These are phyloP conservation scores for Dromas ardeola DNA, from an alignment of 2,113 vertebrate species.

Conservation along the genomic window DNA sequence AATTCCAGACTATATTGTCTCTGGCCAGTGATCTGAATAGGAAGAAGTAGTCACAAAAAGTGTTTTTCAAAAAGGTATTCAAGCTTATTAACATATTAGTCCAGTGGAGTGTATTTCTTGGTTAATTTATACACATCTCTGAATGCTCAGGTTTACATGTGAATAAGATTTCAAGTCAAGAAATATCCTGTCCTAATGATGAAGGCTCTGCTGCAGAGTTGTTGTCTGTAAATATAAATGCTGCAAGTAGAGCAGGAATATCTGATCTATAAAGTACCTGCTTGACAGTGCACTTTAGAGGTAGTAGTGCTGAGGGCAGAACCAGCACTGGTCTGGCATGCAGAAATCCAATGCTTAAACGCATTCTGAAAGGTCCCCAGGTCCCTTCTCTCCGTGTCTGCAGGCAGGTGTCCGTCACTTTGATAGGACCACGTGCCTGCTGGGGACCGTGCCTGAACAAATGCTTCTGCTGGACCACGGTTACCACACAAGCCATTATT, in stretches of 20 bases:
- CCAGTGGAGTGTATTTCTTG: background rate
- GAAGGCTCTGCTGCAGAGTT: background rate
- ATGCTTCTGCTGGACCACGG: background rate
- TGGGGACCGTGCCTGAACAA: background rate
- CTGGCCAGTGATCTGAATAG: background rate
- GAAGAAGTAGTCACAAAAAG: background rate
- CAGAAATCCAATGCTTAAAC: background rate
- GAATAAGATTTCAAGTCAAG: background rate
- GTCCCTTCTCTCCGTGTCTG: background rate
- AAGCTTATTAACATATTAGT: background rate
- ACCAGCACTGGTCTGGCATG: background rate
- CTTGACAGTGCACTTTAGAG: background rate
- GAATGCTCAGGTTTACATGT: background rate
- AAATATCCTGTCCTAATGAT: background rate
- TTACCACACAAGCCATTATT: background rate
- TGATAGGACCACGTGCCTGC: rapidly evolving
- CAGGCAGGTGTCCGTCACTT: background rate
- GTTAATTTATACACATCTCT: background rate
- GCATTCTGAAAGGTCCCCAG: background rate
- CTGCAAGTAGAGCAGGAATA: background rate
- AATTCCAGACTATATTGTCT: background rate
- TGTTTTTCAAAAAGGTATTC: background rate
- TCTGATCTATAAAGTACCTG: background rate
- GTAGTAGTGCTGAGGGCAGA: background rate
- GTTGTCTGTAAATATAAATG: background rate